Conservation (phyloP, 2,113 vertebrate species). For the Pampusana beccarii region DNA sequence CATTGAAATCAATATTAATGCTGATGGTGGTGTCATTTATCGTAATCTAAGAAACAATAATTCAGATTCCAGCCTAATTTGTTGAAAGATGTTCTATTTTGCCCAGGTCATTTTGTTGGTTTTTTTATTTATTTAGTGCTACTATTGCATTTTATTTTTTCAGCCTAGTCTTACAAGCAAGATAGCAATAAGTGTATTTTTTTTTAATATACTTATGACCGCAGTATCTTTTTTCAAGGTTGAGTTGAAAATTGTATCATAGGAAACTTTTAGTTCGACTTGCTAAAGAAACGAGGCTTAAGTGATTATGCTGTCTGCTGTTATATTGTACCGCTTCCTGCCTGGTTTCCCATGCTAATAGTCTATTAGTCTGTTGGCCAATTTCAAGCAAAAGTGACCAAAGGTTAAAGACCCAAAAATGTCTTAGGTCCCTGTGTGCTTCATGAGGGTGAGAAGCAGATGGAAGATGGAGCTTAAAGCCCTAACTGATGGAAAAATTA, state of each 20-base stretch:
- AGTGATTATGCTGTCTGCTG: background rate
- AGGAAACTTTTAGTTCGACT: background rate
- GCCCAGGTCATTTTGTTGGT: background rate
- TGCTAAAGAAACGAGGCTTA: background rate
- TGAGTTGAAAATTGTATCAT: background rate
- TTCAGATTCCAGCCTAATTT: background rate
- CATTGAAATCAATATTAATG: background rate
- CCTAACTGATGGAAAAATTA: background rate
- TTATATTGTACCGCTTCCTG: background rate
- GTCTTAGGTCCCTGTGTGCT: background rate
- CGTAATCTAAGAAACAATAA: background rate
- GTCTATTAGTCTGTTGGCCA: background rate
- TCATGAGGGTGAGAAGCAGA: background rate
- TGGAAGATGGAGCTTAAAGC: background rate
- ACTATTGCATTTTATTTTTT: background rate
- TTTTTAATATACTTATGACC: background rate
- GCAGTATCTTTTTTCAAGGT: too few relatives aligned
- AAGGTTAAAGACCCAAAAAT: background rate
- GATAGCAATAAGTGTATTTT: background rate
- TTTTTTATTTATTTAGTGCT: background rate
- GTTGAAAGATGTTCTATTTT: background rate
- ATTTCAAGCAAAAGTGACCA: background rate
- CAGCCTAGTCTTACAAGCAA: background rate
- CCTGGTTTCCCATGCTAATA: background rate
- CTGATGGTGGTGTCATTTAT: background rate